Evolutionary conservation across 2,888 invertebrate genomes (phyloP).

Genomic region (Philonicus albiceps): DNA sequence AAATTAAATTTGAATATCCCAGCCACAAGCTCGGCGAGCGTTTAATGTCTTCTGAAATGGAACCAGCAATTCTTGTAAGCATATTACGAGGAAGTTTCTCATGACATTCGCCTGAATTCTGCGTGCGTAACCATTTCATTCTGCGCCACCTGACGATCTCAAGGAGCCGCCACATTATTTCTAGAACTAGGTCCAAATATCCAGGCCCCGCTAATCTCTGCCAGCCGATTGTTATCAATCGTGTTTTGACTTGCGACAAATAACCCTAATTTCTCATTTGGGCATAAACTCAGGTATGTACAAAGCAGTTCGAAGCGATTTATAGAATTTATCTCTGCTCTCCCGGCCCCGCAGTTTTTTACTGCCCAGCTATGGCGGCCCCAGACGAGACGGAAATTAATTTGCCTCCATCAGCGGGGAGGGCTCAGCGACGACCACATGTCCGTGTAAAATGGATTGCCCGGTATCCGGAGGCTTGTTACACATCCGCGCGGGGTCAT

Average conservation of each 20-base stretch:
- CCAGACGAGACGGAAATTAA: constrained; percentile 34
- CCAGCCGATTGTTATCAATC: constrained; percentile 48
- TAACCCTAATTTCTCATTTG: constrained; percentile 48
- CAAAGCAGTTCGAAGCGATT: constrained; percentile 15
- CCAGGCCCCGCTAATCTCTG: background rate
- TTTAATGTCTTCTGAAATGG: no score
- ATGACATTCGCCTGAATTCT: constrained; percentile 40
- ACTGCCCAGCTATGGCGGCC: constrained; percentile 9
- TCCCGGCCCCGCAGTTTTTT: constrained; percentile 25
- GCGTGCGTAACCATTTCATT: background rate
- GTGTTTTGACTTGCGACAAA: constrained; percentile 50
- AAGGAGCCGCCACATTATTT: background rate
- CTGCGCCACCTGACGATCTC: background rate
- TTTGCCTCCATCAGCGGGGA: background rate
- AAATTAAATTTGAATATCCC: no score
- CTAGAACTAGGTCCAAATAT: background rate
- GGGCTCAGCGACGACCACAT: constrained; percentile 37
- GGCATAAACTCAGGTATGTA: constrained; percentile 18
- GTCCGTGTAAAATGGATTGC: constrained; percentile 47
- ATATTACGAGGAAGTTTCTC: no score
- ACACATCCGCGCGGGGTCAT: constrained; percentile 28
- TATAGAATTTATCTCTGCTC: constrained; percentile 1
- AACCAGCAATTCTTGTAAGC: no score
- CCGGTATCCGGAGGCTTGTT: constrained; percentile 42
- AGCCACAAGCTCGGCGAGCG: no score